Conservation (phyloP, 1,140 invertebrate genomes). For the Nomia melanderi region DNA sequence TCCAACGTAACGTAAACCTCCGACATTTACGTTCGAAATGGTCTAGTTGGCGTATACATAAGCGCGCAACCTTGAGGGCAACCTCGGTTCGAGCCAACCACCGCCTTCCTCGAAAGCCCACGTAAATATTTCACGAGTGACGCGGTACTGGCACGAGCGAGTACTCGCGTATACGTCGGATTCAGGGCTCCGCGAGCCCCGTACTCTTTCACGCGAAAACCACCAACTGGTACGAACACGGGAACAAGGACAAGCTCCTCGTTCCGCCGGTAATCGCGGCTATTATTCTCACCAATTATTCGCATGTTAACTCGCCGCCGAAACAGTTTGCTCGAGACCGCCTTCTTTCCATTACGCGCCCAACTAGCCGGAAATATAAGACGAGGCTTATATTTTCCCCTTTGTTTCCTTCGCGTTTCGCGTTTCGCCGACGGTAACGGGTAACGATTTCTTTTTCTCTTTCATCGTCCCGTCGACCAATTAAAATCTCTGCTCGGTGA, state of each 20-base stretch:
- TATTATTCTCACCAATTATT: neutral
- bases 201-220: no score
- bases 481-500: no score
- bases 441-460: no score
- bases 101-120: neutral
- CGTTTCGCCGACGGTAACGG: no score
- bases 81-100: neutral
- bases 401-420: no score
- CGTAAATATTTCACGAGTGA: constrained; percentile 26
- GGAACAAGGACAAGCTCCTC: neutral
- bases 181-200: no score
- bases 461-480: no score
- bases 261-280: neutral
- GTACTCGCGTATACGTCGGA: neutral
- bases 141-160: neutral
- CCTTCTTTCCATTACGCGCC: no score
- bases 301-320: neutral
- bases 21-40: neutral
- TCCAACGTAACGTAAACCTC: neutral
- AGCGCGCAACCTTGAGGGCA: constrained; percentile 19
- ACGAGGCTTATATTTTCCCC: no score
- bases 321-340: neutral
- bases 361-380: no score
- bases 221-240: no score
- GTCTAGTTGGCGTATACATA: neutral